phyloP scores from a whole-genome alignment of 2,113 vertebrate species.

The Chaetops frenatus region DNA sequence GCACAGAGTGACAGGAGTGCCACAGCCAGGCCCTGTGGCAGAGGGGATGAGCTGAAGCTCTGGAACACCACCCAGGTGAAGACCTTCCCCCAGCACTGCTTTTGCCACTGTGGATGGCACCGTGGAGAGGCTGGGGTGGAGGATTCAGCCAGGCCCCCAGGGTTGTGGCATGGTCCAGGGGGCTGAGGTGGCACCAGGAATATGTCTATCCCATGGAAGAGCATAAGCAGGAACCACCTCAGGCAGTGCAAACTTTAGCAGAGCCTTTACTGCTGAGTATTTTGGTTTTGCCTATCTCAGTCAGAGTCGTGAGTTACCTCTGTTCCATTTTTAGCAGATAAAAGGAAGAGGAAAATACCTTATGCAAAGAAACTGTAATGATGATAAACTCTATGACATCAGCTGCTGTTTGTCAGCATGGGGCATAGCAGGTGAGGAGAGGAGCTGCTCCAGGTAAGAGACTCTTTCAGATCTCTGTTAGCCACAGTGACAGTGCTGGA shows the following conservation, averaged over 20 bases:
- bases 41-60: slow-evolving; percentile 74
- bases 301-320: neutral
- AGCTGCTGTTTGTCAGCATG: neutral
- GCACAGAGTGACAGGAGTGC: slow-evolving; percentile 76
- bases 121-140: neutral
- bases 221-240: neutral
- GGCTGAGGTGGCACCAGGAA: neutral
- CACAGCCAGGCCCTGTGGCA: slow-evolving; percentile 70
- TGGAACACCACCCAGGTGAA: slow-evolving; percentile 81
- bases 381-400: neutral
- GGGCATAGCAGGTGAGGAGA: neutral
- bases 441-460: neutral
- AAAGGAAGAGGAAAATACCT: neutral
- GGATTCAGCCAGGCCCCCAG: neutral
- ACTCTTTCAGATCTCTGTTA: neutral
- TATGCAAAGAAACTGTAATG: neutral
- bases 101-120: slow-evolving; percentile 72
- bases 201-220: neutral
- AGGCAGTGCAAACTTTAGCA: neutral
- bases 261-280: neutral
- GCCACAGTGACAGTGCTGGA: neutral
- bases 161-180: rapidly evolving
- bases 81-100: slow-evolving; percentile 76
- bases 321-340: neutral
- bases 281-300: neutral